Evolutionary conservation across 1,140 invertebrate genomes (phyloP).

Genomic region (Ericerus pela): DNA sequence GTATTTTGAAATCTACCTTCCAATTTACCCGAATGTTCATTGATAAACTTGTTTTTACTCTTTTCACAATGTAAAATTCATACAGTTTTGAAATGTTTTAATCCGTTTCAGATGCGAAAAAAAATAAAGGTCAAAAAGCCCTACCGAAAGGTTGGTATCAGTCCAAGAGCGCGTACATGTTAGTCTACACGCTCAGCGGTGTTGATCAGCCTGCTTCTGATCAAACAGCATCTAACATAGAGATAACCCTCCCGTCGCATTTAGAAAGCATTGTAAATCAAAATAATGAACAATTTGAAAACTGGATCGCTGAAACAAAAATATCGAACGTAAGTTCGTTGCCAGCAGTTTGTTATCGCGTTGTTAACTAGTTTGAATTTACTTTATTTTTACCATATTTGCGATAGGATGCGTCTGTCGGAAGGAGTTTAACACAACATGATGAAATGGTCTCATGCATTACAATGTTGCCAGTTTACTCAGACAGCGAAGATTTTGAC

Average conservation of each 20-base stretch:
- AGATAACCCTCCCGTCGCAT: neutral
- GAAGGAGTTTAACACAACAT: neutral
- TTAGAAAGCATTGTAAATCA: conserved; percentile 13
- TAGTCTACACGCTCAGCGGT: conserved; percentile 38
- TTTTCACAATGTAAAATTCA: too few species aligned
- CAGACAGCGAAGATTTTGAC: neutral
- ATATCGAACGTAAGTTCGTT: neutral
- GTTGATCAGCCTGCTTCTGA: neutral
- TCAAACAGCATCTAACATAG: neutral
- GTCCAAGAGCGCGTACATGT: conserved; percentile 47
- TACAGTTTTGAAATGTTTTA: neutral
- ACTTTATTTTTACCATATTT: neutral
- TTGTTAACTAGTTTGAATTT: neutral
- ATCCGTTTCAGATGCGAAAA: conserved; percentile 29
- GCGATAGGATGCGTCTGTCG: neutral
- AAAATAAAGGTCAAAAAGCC: conserved; percentile 31
- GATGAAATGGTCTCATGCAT: neutral
- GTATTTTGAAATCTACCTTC: too few species aligned
- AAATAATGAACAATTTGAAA: conserved; percentile 15
- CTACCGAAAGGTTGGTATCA: conserved; percentile 35
- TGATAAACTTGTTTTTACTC: too few species aligned
- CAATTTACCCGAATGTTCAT: too few species aligned
- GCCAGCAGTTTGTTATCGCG: neutral
- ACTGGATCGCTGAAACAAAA: conserved; percentile 10
- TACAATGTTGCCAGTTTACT: neutral